Base-by-base conservation (phyloP, 2,888 invertebrate species). In the Baccha elongata region DNA sequence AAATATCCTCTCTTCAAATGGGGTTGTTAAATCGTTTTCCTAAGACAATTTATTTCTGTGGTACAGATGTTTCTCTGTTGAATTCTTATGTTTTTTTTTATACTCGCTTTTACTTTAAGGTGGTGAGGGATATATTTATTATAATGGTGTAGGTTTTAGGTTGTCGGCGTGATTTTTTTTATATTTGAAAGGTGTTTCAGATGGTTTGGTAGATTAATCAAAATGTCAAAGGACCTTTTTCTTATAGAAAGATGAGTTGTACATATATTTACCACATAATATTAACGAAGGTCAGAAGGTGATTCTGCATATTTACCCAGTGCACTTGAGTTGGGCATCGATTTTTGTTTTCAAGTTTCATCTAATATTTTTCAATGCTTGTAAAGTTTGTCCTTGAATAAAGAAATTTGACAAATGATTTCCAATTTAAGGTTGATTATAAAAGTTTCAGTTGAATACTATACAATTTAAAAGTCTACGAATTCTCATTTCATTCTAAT, bases 11-110 rank as follows among this genome's bases (percentile, higher is more conserved):
- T 72, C 67, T 67, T 71, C 46, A 81, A 75, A 69, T 37, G 40
- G 74, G 75, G 81, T 81, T 81, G 75, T 81, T 81, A 65, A 75
- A 81, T 81, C 75, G 81, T 55, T 81, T 72, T 81, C 64, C 80
- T 62, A 67, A 81, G 81, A 60, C 75, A 81, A 67, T 81, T 78
- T 78, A 72, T 65, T 65, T 80, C 67, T 44, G n/a, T 53, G 17
- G 21, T 78, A 48, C 17, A 64, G 42, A 19, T 71, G 23, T 13
- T 62, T 60, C 37, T 48, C 32, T 7, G 55, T 64, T 55, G 62
- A 58, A 40, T 74, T 58, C 67, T 79, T 72, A 44, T 42, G 60
- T 26, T 13, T n/a, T n/a, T n/a, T 42, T 26, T n/a, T 21, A 6
- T 65, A 32, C 50, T 60, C 21, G 4, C 19, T 21, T 37, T 55